phyloP scores from a whole-genome alignment of 1,140 invertebrate genomes.

The Thaumatotibia leucotreta region DNA sequence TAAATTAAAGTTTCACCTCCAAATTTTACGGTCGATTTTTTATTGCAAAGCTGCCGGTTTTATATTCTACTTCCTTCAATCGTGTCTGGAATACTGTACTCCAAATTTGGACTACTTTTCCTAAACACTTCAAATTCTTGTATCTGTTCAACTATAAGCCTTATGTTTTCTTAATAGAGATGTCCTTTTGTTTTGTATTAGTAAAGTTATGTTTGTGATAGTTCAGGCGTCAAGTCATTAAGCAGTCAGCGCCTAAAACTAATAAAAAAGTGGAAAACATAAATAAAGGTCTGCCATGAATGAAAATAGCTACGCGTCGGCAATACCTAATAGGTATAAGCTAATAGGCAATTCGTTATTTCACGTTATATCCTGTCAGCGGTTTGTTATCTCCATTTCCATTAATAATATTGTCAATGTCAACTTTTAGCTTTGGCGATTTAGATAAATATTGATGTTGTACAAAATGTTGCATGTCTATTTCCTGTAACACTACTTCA shows the following conservation, averaged over 20 bases:
- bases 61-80: constrained; percentile 54
- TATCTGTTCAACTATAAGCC: background rate
- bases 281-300: constrained; percentile 52
- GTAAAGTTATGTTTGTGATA: constrained; percentile 26
- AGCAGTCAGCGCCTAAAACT: constrained; percentile 49
- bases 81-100: constrained; percentile 54
- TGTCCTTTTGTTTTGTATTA: background rate
- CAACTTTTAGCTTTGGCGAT: too few relatives aligned
- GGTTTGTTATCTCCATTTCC: background rate
- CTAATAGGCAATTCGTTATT: constrained; percentile 5
- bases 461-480: too few relatives aligned
- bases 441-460: too few relatives aligned
- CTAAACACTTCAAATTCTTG: background rate
- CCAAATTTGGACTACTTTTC: constrained; percentile 29
- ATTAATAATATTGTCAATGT: too few relatives aligned
- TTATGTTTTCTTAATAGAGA: constrained; percentile 20
- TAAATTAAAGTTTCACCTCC: constrained; percentile 39
- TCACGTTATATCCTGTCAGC: background rate
- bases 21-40: constrained; percentile 56
- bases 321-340: constrained; percentile 21
- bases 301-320: constrained; percentile 35
- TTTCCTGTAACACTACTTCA: too few relatives aligned
- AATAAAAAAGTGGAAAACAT: constrained; percentile 60
- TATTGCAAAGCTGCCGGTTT: constrained; percentile 41
- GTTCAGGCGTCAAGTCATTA: constrained; percentile 57